Evolutionary conservation across 2,888 invertebrate genomes (phyloP), one percentile per base, ranked within the genome.

Genomic region (Tineola bisselliella): DNA sequence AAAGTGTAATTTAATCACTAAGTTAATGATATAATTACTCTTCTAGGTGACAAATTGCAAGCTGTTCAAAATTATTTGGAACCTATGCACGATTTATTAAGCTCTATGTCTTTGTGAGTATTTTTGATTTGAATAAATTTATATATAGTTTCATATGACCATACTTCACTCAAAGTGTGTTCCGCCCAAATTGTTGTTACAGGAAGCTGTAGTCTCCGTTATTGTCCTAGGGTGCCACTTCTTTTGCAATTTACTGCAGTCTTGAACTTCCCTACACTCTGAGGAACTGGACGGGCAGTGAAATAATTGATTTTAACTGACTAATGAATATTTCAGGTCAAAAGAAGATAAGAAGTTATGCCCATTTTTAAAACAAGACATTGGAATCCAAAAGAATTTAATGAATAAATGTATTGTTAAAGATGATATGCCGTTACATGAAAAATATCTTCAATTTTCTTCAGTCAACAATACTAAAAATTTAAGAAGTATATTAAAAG

Each of bases 391-490:
- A 33, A 8, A 19, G 4, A 13, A 38, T 38, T 12, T 61, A 54
- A 10, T 12, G 31, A 33, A 61, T 48, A 19, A 25, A 31, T 60
- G 13, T 6, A 48, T 13, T 5, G 8, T 48, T 70, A 30, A 66
- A 76, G 6, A 65, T 0, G 68, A 79, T 0, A 54, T 70, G 38
- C 82, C 83, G 0, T 75, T 83, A 30, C 67, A 82, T 54, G 80
- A 73, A 64, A 72, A 66, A 63, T 86, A 87, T 62, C 68, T 86
- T 62, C 73, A 69, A 59, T 84, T 83, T 63, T 72, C 77, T 44
- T 64, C 74, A 4, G 75, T 77, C 0, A 86, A 86, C 54, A 87
- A 84, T 72, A 67, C 75, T 17, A 68, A 76, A 4, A 86, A 84
- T 62, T 79, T 86, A 64, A 66, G 70, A 44, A 81, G 66, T 62